phyloP scores from a whole-genome alignment of 37 sponge, comb jelly and placozoan species.

The Theonella swinhoei region DNA sequence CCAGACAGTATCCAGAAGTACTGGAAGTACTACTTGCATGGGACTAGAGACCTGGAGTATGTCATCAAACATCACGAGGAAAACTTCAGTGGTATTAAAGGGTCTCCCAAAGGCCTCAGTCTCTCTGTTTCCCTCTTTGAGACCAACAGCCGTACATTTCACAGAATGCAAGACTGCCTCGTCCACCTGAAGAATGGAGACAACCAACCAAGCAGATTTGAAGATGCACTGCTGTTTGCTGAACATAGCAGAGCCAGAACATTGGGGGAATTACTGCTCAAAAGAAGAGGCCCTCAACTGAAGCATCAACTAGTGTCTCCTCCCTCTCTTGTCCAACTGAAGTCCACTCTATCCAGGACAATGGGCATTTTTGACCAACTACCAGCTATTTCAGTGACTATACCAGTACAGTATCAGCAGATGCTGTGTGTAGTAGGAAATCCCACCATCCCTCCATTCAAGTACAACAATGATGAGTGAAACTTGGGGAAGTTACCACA shows the following conservation, averaged over 20 bases:
- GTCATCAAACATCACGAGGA: constrained; percentile 40
- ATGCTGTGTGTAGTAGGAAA: constrained; percentile 72
- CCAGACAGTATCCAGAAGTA: constrained; percentile 5
- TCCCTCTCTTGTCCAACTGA: constrained; percentile 17
- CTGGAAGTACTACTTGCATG: constrained; percentile 34
- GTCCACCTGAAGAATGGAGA: no score
- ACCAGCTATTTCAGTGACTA: background rate
- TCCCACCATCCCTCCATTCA: constrained; percentile 69
- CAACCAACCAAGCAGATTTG: no score
- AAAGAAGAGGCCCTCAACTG: constrained; percentile 7
- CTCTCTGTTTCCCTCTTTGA: constrained; percentile 71
- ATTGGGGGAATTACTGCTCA: constrained; percentile 72
- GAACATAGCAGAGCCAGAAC: constrained; percentile 71
- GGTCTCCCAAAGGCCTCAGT: constrained; percentile 37
- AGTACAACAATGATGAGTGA: constrained; percentile 37
- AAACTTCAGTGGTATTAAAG: constrained; percentile 51
- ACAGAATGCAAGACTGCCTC: constrained; percentile 58
- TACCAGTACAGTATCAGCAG: constrained; percentile 12
- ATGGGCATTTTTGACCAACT: constrained; percentile 52
- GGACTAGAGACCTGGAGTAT: constrained; percentile 42
- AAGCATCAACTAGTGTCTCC: constrained; percentile 27
- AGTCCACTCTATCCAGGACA: constrained; percentile 28
- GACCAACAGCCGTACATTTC: constrained; percentile 64
- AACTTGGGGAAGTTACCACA: constrained; percentile 66
- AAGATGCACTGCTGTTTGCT: constrained; percentile 47